phyloP scores from a whole-genome alignment of 30 jellyfish, hydroid and myxozoan genomes.

The Rhopilema esculentum region DNA sequence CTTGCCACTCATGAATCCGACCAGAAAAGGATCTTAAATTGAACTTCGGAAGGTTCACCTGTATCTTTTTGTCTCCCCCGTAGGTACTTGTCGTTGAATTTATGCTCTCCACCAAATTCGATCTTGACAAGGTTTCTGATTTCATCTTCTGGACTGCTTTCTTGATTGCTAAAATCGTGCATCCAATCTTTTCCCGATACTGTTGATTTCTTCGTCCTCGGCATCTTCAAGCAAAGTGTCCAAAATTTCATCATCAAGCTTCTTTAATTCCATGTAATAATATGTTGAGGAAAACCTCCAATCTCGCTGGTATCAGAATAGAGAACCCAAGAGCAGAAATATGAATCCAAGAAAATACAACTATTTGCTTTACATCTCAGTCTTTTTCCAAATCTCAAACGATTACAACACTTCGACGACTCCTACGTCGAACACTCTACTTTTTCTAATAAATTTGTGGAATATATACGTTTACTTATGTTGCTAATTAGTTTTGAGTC shows the following conservation, averaged over 20 bases:
- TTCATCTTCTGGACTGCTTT: not conserved
- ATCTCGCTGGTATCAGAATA: too few species aligned
- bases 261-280: not conserved
- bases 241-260: not conserved
- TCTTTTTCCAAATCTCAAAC: too few species aligned
- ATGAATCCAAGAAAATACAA: too few species aligned
- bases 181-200: slow-evolving; percentile 6
- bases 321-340: too few species aligned
- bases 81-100: not conserved
- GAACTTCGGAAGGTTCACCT: slow-evolving; percentile 5
- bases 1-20: slow-evolving; percentile 25
- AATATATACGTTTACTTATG: too few species aligned
- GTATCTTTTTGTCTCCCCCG: not conserved
- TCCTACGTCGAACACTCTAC: too few species aligned
- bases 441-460: too few species aligned
- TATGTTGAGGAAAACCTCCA: too few species aligned
- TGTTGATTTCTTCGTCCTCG: slow-evolving; percentile 4
- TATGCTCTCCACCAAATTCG: slow-evolving; percentile 6
- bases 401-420: too few species aligned
- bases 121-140: slow-evolving; percentile 5
- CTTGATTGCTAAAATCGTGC: slow-evolving; percentile 8
- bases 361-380: too few species aligned
- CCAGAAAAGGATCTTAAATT: not conserved
- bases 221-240: not conserved
- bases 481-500: too few species aligned